A percentile compares a stretch with the other conserved stretches of the same genome.
Evolutionary conservation across 2,888 invertebrate genomes (phyloP).

Genomic region (Rhaphigaster nebulosa): DNA sequence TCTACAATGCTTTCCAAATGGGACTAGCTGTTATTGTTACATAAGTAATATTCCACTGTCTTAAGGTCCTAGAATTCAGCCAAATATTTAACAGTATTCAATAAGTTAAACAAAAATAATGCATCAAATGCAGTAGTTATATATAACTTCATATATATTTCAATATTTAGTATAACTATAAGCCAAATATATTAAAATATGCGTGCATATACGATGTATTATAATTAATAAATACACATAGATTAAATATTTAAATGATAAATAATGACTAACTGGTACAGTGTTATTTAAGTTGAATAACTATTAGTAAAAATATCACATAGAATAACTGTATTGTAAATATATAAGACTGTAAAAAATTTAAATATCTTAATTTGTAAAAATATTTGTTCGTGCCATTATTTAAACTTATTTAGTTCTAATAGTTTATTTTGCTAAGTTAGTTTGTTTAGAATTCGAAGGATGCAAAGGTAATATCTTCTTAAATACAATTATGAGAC

Average conservation of each 20-base stretch:
- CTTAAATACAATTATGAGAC: conserved; percentile 28
- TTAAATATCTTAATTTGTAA: conserved; percentile 32
- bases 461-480: conserved; percentile 11
- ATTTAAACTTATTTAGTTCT: conserved; percentile 23
- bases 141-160: not conserved
- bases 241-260: not conserved
- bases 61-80: conserved; percentile 50
- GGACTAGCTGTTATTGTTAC: not conserved
- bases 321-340: conserved; percentile 50
- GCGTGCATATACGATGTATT: not conserved
- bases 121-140: conserved; percentile 38
- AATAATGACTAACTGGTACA: not conserved
- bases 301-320: conserved; percentile 54
- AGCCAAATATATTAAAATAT: conserved; percentile 10
- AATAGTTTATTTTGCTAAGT: conserved; percentile 12
- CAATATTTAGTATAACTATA: not conserved
- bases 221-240: not conserved
- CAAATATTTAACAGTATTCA: conserved; percentile 55
- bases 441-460: conserved; percentile 15
- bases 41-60: not conserved
- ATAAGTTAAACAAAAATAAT: conserved; percentile 11
- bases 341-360: conserved; percentile 56
- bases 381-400: conserved; percentile 54
- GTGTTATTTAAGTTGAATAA: not conserved
- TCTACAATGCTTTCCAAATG: not conserved